Conservation (phyloP, 2,888 invertebrate species). For the Lacanobia oleracea region DNA sequence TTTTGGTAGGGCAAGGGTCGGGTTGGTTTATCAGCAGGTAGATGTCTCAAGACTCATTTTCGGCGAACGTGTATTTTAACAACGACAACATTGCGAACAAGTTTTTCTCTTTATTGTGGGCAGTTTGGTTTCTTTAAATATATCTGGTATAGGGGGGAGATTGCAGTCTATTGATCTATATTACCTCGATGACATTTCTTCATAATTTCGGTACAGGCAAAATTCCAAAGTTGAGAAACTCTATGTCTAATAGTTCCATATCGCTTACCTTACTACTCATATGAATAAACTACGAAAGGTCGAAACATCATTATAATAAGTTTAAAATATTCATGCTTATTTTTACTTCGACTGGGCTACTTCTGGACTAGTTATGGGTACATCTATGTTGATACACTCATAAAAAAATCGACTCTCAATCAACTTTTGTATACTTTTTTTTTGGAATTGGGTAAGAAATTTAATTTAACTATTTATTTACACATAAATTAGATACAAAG, state of each 20-base stretch:
- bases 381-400: not conserved
- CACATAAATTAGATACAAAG: not conserved
- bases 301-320: not conserved
- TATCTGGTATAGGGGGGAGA: too few relatives aligned
- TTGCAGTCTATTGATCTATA: not conserved
- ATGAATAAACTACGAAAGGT: conserved; percentile 7
- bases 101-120: not conserved
- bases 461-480: not conserved
- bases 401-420: too few relatives aligned
- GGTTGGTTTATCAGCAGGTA: conserved; percentile 59
- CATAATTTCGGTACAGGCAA: too few relatives aligned
- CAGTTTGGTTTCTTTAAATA: not conserved
- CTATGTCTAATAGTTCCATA: conserved; percentile 1
- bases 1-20: conserved; percentile 46
- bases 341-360: not conserved
- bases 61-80: conserved; percentile 17
- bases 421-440: not conserved
- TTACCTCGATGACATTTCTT: not conserved
- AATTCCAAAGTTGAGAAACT: not conserved
- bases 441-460: not conserved
- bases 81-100: conserved; percentile 11
- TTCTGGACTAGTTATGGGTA: conserved; percentile 4
- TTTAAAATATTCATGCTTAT: conserved; percentile 12
- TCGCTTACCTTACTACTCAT: too few relatives aligned
- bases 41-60: conserved; percentile 36